Base-by-base conservation (phyloP, 2,888 invertebrate genomes). In the Cheilosia pagana region DNA sequence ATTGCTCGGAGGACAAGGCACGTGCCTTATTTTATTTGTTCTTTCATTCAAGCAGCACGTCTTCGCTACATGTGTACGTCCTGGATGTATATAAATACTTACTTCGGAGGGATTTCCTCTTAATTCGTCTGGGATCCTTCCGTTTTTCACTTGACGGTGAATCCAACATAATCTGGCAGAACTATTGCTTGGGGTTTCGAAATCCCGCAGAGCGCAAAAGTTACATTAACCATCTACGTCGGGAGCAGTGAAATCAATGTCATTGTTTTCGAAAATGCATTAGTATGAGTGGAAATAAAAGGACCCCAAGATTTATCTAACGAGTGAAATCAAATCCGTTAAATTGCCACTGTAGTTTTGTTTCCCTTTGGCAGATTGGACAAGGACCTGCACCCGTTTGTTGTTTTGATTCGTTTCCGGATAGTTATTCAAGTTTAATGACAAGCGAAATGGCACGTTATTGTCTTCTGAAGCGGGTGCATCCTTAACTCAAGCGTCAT, bases 121-220 rank as follows among this genome's bases (percentile, higher is more conserved):
- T 39, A 50, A 16, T 23, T 68, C 21, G 10, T 35, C 31, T 21
- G 31, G 19, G 14, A 48, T 50, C 50, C 63, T 48, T 63, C 4
- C 35, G 23, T 12, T 43, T 28, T 60, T 60, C 43, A 25, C 21
- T 25, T 41, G n/a, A 10, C 8, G n/a, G 35, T 21, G 39, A 1
- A 63, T 63, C 35, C 39, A 21, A 3, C 23, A 1, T 60, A 43
- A 50, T 50, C 50, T 23, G n/a, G 23, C n/a, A 23, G 50, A 50
- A 63, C 63, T 63, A 63, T 60, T 60, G 16, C 8, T 31, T 48
- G 25, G 8, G 6, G n/a, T 21, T 39, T 50, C 1, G 8, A n/a
- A 63, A 31, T 12, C 50, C 63, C 63, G 23, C 63, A 35, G 50
- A 50, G 39, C 23, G 23, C 21, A 50, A 39, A 63, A 50, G 63